Evolutionary conservation across 2,888 invertebrate species (phyloP), one percentile per base, ranked within the genome.

Genomic region (Adelphocoris suturalis): DNA sequence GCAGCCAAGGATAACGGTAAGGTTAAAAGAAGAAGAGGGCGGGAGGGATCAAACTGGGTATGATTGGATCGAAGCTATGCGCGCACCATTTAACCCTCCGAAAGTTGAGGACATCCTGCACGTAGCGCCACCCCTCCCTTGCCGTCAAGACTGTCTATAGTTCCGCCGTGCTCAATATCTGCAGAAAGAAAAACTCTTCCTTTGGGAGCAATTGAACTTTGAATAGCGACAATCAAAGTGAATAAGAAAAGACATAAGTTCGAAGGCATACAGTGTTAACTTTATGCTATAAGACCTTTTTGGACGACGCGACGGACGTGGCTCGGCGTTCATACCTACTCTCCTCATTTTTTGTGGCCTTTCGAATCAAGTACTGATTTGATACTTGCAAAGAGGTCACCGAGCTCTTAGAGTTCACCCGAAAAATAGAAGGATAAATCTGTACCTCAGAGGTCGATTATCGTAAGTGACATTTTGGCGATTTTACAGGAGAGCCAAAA

Each of bases 21-120:
- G 46, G 47, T 16, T 78, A 14, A 16, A 46, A 46, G 78, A 37
- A 37, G 47, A 28, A 19, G 46, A 16, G 46, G 47, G 37, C 37
- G 37, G 37, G 37, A 37, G 19, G 47, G 37, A 78, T 46, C 78
- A 76, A 37, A 19, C 37, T 47, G 46, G 47, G 78, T 78, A 78
- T 78, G 78, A 78, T 78, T 78, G 78, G 78, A 78, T 78, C 78
- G 78, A 78, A 78, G 78, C 78, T 78, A 78, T 16, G 78, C 78
- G 78, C 78, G 47, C 78, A 78, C 78, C 78, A 78, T 78, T 78
- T 78, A 78, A 78, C 78, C 78, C 47, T 23, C 47, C 16, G 46
- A 78, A 78, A 37, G 46, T 78, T 78, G 46, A 78, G 78, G 37
- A 78, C 78, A 78, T 47, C 78, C 78, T 37, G 78, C 78, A 78